These are phyloP conservation scores for Schizotus pectinicornis DNA, from an alignment of 2,888 invertebrate species.

Conservation along the genomic window DNA sequence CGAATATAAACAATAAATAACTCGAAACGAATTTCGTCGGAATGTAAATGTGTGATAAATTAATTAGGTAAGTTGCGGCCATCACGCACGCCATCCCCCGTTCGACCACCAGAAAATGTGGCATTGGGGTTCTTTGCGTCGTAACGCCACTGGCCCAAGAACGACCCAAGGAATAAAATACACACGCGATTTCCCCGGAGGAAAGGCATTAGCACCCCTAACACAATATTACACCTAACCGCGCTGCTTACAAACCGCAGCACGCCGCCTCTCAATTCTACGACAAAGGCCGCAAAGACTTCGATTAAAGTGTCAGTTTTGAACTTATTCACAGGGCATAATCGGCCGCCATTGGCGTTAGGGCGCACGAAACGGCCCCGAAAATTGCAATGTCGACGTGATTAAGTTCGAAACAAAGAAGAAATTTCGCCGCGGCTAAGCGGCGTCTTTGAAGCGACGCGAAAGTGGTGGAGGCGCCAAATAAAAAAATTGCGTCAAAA, in stretches of 20 bases:
- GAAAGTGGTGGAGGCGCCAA: no score
- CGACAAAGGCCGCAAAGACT: slow-evolving; percentile 29
- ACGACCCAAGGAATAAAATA: slow-evolving; percentile 33
- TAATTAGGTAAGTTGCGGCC: slow-evolving; percentile 26
- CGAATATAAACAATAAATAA: slow-evolving; percentile 19
- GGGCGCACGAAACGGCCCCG: no score
- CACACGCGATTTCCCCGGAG: slow-evolving; percentile 47
- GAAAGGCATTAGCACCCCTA: slow-evolving; percentile 48
- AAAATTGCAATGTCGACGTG: no score
- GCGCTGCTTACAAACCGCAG: slow-evolving; percentile 44
- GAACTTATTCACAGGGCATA: slow-evolving; percentile 20
- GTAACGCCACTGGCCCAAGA: slow-evolving; percentile 3
- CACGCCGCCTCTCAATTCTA: slow-evolving; percentile 32
- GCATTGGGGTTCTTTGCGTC: neutral
- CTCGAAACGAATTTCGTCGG: slow-evolving; percentile 7
- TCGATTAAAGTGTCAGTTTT: slow-evolving; percentile 36
- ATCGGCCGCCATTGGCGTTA: no score
- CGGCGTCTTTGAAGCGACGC: no score
- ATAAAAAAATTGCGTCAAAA: no score
- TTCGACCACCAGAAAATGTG: neutral
- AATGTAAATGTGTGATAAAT: slow-evolving; percentile 31
- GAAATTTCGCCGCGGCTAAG: no score
- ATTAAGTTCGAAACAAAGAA: no score
- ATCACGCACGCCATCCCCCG: slow-evolving; percentile 28
- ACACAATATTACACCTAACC: slow-evolving; percentile 48